phyloP scores from a whole-genome alignment of 2,113 vertebrate genomes.

The Cheilinus undulatus region DNA sequence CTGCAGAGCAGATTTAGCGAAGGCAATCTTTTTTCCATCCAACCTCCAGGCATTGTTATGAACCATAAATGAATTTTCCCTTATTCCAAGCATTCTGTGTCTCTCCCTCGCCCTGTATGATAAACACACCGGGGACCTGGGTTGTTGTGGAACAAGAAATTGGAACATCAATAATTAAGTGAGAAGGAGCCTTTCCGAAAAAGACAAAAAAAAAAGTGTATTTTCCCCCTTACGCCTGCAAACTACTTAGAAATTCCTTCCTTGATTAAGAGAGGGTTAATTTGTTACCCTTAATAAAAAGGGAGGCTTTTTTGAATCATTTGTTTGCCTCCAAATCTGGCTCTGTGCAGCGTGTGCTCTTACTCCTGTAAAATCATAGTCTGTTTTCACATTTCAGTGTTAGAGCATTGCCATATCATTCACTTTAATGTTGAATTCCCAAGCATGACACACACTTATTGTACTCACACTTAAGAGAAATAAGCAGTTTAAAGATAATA shows the following conservation, averaged over 20 bases:
- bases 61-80: slow-evolving; percentile 52
- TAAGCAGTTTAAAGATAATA: slow-evolving; percentile 62
- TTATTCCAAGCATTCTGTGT: slow-evolving; percentile 24
- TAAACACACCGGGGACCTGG: slow-evolving; percentile 50
- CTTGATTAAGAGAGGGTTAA: slow-evolving; percentile 28
- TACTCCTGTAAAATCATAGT: slow-evolving; percentile 60
- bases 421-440: slow-evolving; percentile 58
- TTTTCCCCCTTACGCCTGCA: slow-evolving; percentile 42
- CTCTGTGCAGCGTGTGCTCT: slow-evolving; percentile 11
- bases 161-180: slow-evolving; percentile 70
- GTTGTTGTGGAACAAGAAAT: slow-evolving; percentile 61
- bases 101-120: slow-evolving; percentile 35
- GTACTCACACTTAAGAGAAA: slow-evolving; percentile 39
- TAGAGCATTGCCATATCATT: slow-evolving; percentile 58
- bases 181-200: slow-evolving; percentile 23
- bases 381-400: slow-evolving; percentile 61
- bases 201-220: background rate
- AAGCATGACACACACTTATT: slow-evolving; percentile 53
- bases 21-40: slow-evolving; percentile 36
- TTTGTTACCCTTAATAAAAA: slow-evolving; percentile 36
- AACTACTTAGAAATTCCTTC: slow-evolving; percentile 28
- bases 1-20: slow-evolving; percentile 54
- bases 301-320: slow-evolving; percentile 34
- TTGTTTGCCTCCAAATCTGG: slow-evolving; percentile 32
- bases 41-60: slow-evolving; percentile 59